Evolutionary conservation across 37 sponge, comb jelly and placozoan species (phyloP), one percentile per base, ranked within the genome.

Genomic region (Cladorhizidae sp.): DNA sequence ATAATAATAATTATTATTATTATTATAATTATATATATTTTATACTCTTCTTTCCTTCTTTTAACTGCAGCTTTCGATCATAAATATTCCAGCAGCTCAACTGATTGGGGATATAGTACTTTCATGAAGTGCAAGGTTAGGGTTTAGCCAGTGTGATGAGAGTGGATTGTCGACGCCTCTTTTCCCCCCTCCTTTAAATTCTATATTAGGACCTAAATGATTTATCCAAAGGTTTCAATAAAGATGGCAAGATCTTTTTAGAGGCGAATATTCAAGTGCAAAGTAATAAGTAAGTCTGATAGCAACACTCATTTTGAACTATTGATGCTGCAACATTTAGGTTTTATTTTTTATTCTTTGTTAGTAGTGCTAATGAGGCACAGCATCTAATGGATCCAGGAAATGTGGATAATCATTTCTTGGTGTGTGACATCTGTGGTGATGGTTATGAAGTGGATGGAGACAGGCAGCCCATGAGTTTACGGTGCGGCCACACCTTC

Each of bases 401-500:
- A 58, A 28, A 36, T 55, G 22, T 28, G 43, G 61, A 35, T 26
- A 56, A 71, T 14, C n/a, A n/a, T n/a, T n/a, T 81, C 31, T 43
- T 81, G 0, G 25, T 42, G 21, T 81, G 81, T 37, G 72, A 72
- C 25, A 9, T 22, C 23, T 81, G 81, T 28, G 26, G 21, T 72
- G 59, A 59, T 22, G 57, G 57, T 20, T 82, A 42, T 63, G 52
- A 82, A 14, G 54, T 42, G 12, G 35, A 63, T 23, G 83, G 83
- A 20, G 28, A 64, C 31, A 57, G 28, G 52, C 51, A 64, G 38
- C 83, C 83, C 20, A 82, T 72, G 73, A 74, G 43, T 23, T 64
- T 82, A 12, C 55, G 22, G 20, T 82, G 83, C 73, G 83, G 83
- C 12, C 83, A 82, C 39, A 64, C 83, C 36, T 82, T 82, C 83